Evolutionary conservation across 2,888 invertebrate genomes (phyloP).

Genomic region (Oasisia sp.): DNA sequence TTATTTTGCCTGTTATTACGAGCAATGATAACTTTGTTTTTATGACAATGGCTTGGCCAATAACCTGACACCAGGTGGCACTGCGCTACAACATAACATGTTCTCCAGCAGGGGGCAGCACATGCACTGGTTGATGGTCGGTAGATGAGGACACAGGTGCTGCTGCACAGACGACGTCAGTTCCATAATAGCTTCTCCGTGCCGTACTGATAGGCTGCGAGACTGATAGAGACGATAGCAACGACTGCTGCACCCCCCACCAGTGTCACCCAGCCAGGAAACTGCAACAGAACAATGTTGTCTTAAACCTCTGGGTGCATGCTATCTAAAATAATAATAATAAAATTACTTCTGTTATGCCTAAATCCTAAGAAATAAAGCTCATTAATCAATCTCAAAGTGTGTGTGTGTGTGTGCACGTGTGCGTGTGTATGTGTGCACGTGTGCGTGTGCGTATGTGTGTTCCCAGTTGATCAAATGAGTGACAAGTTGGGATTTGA

Average conservation of each 20-base stretch:
- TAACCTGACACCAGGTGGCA: not conserved
- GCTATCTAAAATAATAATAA: not conserved
- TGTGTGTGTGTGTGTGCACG: too few species aligned
- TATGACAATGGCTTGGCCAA: not conserved
- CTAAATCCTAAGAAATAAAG: too few species aligned
- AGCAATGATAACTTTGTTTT: not conserved
- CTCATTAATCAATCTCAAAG: too few species aligned
- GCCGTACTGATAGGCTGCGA: not conserved
- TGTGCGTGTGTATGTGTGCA: too few species aligned
- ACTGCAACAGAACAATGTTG: not conserved
- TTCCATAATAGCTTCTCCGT: not conserved
- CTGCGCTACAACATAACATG: not conserved
- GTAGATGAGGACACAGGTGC: too few species aligned
- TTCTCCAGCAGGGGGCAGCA: too few species aligned
- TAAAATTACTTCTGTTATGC: too few species aligned
- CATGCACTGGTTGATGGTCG: too few species aligned
- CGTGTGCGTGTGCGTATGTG: too few species aligned
- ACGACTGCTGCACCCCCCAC: not conserved
- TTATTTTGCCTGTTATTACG: not conserved
- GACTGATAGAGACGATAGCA: not conserved
- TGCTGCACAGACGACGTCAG: not conserved
- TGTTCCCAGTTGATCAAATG: too few species aligned
- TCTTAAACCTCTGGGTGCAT: not conserved
- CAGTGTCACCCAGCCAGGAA: not conserved
- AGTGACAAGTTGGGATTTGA: too few species aligned